Conservation (phyloP, 2,113 vertebrate genomes). For the Mellivora capensis region DNA sequence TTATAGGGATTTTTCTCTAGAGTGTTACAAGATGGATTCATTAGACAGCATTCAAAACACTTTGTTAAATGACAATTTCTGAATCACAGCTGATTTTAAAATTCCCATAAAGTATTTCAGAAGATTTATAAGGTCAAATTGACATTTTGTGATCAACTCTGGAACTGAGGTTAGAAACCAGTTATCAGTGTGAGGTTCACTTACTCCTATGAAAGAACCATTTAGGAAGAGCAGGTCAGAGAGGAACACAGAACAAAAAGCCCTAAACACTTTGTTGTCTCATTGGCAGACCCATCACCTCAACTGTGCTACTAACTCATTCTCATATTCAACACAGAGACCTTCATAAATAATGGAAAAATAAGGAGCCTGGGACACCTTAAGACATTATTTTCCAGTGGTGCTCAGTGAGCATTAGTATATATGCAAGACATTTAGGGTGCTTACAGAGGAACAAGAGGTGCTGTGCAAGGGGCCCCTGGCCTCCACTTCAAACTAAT, state of each 20-base stretch:
- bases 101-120: slow-evolving; percentile 46
- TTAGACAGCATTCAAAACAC: slow-evolving; percentile 11
- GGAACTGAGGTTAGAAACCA: slow-evolving; percentile 31
- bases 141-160: slow-evolving; percentile 58
- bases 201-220: background rate
- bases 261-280: background rate
- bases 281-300: background rate
- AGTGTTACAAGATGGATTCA: background rate
- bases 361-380: background rate
- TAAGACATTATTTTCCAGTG: background rate
- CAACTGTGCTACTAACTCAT: background rate
- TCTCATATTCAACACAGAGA: background rate
- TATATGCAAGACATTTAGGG: background rate
- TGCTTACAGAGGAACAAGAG: background rate
- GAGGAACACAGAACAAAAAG: background rate
- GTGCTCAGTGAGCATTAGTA: background rate
- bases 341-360: background rate
- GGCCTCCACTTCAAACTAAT: background rate
- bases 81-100: slow-evolving; percentile 52
- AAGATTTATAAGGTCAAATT: slow-evolving; percentile 29
- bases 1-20: slow-evolving; percentile 46
- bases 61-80: slow-evolving; percentile 65
- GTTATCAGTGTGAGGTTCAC: background rate
- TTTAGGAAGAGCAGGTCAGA: background rate
- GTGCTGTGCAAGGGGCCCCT: background rate